A percentile compares a stretch with the other conserved stretches of the same genome.
phyloP scores from a whole-genome alignment of 2,888 invertebrate genomes.

The Ctenicera cuprea region DNA sequence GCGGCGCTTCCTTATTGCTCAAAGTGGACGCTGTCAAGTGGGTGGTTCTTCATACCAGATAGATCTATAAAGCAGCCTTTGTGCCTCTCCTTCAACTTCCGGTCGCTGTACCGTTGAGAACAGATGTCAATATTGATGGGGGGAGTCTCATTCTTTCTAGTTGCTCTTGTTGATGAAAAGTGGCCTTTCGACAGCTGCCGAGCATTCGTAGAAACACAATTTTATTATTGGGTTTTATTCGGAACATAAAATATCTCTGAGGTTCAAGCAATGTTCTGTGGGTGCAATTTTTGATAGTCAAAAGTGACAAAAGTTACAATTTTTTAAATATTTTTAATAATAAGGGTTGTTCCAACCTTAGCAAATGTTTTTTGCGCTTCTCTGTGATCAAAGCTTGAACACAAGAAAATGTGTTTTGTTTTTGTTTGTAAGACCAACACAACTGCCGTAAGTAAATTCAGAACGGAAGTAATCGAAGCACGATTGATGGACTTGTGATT shows the following conservation, averaged over 20 bases:
- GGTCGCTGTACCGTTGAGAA: conserved; percentile 21
- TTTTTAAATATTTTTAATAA: too few species aligned
- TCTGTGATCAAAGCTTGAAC: too few species aligned
- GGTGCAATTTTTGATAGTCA: too few species aligned
- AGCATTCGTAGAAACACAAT: neutral
- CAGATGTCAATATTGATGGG: conserved; percentile 27
- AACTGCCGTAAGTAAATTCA: neutral
- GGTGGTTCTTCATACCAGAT: conserved; percentile 31
- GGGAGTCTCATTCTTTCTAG: conserved; percentile 1
- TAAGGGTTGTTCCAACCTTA: too few species aligned
- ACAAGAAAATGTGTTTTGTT: neutral
- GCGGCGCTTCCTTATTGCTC: conserved; percentile 20
- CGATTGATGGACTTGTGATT: conserved; percentile 32
- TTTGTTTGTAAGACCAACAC: neutral
- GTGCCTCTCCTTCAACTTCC: conserved; percentile 16
- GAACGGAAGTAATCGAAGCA: conserved; percentile 37
- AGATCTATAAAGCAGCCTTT: conserved; percentile 17
- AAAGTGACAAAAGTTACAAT: too few species aligned
- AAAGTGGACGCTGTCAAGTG: conserved; percentile 23
- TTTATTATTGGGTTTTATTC: neutral
- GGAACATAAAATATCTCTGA: too few species aligned
- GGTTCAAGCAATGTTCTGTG: too few species aligned
- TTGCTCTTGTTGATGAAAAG: conserved; percentile 11
- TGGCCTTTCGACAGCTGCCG: neutral
- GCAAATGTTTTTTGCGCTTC: too few species aligned